Percentiles rank a stretch among this genome's conserved stretches.
phyloP scores from a whole-genome alignment of 2,888 invertebrate genomes.

The Parelbella ahira region DNA sequence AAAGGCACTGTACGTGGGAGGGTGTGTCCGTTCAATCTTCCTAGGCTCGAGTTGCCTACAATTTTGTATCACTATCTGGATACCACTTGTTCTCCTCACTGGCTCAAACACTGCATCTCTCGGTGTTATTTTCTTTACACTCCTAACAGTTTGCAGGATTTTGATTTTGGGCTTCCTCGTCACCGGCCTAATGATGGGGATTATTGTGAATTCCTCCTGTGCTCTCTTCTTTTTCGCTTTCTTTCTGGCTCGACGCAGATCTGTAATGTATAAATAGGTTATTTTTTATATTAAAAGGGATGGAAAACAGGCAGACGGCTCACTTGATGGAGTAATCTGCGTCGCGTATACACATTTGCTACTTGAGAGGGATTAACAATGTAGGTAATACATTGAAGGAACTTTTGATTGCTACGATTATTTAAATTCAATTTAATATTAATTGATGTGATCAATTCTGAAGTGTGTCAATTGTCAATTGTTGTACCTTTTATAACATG shows the following conservation, averaged over 20 bases:
- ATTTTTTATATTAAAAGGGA: too few relatives aligned
- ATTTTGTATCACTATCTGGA: constrained; percentile 57
- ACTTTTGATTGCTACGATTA: too few relatives aligned
- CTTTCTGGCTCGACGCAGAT: constrained; percentile 20
- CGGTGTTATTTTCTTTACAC: constrained; percentile 37
- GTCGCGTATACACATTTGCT: too few relatives aligned
- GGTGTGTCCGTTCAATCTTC: constrained; percentile 23
- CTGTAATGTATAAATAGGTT: constrained; percentile 18
- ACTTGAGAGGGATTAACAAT: too few relatives aligned
- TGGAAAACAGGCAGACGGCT: too few relatives aligned
- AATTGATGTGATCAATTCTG: too few relatives aligned
- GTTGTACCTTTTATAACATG: too few relatives aligned
- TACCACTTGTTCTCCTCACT: constrained; percentile 36
- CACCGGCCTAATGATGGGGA: constrained; percentile 43
- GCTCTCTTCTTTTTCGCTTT: constrained; percentile 36
- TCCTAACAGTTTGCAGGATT: constrained; percentile 38
- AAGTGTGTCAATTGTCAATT: too few relatives aligned
- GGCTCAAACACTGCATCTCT: constrained; percentile 57
- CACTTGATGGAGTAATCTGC: too few relatives aligned
- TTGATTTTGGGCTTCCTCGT: constrained; percentile 49
- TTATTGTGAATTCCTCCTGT: constrained; percentile 51
- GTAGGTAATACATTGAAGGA: too few relatives aligned
- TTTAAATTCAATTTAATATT: too few relatives aligned
- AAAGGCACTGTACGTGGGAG: constrained; percentile 30
- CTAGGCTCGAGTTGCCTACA: constrained; percentile 48